Evolutionary conservation across 1,140 invertebrate species (phyloP).

Genomic region (Subanguina moxae): DNA sequence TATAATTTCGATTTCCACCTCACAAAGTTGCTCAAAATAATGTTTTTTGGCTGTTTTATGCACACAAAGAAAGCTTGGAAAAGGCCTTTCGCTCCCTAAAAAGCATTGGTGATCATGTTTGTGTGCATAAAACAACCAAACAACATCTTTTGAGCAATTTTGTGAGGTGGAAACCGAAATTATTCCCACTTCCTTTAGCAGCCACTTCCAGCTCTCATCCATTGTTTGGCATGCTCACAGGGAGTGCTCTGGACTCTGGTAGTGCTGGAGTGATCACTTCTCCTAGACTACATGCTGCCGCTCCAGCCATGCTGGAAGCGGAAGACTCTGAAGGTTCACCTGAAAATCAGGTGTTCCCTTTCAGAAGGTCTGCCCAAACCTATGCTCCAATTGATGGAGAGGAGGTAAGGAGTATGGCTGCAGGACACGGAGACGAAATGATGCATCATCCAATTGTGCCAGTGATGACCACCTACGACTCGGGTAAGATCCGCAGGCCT

Average conservation of each 20-base stretch:
- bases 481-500: conserved; percentile 3
- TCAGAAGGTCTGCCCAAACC: not conserved
- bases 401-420: not conserved
- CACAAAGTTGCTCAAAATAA: no score
- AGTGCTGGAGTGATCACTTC: no score
- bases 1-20: no score
- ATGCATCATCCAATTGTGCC: conserved; percentile 26
- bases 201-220: conserved; percentile 14
- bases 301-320: not conserved
- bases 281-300: not conserved
- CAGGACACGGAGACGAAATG: not conserved
- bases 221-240: not conserved
- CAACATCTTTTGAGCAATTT: no score
- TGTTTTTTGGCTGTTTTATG: no score
- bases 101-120: no score
- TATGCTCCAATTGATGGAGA: not conserved
- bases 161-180: no score
- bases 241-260: not conserved
- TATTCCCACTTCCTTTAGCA: conserved; percentile 11
- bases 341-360: not conserved
- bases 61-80: no score
- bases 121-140: no score
- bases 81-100: no score
- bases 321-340: not conserved
- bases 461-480: conserved; percentile 23